Percentiles rank a stretch among this genome's conserved stretches.
Conservation (phyloP, 2,113 vertebrate species). For the Bombycilla garrulus region DNA sequence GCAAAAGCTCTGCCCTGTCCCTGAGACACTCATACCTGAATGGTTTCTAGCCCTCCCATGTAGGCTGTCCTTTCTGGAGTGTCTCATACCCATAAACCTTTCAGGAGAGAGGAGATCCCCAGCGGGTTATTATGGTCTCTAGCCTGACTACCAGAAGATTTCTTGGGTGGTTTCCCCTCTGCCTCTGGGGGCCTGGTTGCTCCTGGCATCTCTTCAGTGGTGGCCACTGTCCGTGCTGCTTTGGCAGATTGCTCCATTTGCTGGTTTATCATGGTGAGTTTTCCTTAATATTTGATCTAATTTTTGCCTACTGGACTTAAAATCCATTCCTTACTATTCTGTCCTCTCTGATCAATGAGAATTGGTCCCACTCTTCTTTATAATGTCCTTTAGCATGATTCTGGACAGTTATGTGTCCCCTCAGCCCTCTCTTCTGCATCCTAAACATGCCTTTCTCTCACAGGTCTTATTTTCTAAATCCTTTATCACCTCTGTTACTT, state of each 20-base stretch:
- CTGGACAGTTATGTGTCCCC: neutral
- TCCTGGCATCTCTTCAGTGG: neutral
- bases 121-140: neutral
- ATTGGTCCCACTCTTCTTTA: neutral
- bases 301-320: slow-evolving; percentile 32
- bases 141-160: neutral
- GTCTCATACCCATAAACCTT: neutral
- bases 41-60: neutral
- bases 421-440: neutral
- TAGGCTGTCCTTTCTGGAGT: neutral
- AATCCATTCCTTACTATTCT: slow-evolving; percentile 37
- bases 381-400: neutral
- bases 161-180: slow-evolving; percentile 10
- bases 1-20: neutral
- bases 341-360: slow-evolving; percentile 47
- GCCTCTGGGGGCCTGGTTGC: neutral
- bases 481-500: neutral
- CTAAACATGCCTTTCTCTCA: neutral
- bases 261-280: neutral
- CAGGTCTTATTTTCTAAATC: slow-evolving; percentile 19
- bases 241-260: neutral
- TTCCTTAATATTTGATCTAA: slow-evolving; percentile 6
- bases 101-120: neutral
- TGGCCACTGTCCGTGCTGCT: neutral
- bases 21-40: neutral